Evolutionary conservation across 2,888 invertebrate genomes (phyloP).

Genomic region (Metallyticus violacea): DNA sequence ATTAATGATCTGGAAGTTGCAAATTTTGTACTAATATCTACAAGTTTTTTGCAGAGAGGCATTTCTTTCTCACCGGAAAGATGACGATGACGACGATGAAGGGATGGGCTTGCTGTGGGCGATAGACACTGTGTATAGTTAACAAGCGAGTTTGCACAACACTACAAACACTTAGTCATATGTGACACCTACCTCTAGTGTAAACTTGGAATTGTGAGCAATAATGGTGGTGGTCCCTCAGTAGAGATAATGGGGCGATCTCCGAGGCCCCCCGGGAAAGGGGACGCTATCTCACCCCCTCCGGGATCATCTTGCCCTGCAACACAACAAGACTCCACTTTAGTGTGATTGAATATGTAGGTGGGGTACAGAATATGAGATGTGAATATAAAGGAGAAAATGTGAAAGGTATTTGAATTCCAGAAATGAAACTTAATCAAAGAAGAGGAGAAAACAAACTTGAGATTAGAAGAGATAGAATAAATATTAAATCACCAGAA

Average conservation of each 20-base stretch:
- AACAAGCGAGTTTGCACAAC: neutral
- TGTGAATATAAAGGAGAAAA: neutral
- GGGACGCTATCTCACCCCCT: neutral
- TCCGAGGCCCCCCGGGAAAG: neutral
- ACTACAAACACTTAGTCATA: neutral
- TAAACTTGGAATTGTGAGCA: neutral
- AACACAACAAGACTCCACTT: neutral
- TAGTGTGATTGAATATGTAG: neutral
- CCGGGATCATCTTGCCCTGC: neutral
- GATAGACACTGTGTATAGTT: neutral
- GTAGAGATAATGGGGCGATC: neutral
- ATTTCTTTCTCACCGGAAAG: neutral
- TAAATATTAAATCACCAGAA: neutral
- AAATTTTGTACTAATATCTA: too few relatives aligned
- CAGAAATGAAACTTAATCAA: neutral
- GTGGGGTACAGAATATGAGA: neutral
- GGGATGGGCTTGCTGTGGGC: neutral
- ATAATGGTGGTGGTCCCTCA: neutral
- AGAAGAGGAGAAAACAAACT: neutral
- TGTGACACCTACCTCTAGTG: neutral
- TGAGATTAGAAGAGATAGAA: neutral
- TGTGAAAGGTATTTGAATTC: too few relatives aligned
- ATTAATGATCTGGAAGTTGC: too few relatives aligned
- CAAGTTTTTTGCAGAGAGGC: too few relatives aligned
- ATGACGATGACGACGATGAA: neutral